Conservation (phyloP, 2,113 vertebrate species). For the Phoxinus phoxinus region DNA sequence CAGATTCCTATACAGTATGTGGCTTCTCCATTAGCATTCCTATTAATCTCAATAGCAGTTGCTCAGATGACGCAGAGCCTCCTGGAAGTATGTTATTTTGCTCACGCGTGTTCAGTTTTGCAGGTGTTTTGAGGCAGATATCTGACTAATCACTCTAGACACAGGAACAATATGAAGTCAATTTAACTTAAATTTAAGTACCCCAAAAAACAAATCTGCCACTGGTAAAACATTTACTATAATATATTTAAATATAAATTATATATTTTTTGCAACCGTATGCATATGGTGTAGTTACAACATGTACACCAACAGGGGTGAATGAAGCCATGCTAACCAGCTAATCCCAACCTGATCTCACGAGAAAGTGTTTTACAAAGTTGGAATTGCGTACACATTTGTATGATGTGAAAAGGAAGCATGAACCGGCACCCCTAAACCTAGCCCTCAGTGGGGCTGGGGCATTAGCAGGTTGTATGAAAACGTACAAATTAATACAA, state of each 20-base stretch:
- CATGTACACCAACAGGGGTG: too few species aligned
- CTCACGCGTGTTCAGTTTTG: neutral
- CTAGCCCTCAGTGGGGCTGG: neutral
- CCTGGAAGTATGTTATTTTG: neutral
- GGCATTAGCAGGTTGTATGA: neutral
- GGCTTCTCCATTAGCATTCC: neutral
- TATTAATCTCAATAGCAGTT: constrained; percentile 6
- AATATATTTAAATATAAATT: neutral
- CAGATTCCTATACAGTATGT: neutral
- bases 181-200: neutral
- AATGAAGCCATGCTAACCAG: neutral
- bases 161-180: neutral
- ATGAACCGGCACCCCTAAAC: neutral
- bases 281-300: neutral
- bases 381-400: neutral
- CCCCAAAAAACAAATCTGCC: neutral
- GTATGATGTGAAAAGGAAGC: neutral
- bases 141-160: neutral
- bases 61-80: neutral
- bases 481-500: neutral
- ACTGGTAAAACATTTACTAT: neutral
- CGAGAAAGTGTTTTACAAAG: neutral
- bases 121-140: neutral
- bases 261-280: neutral
- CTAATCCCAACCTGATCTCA: neutral